These are phyloP conservation scores for Hypena proboscidalis DNA, from an alignment of 2,888 invertebrate species.

Conservation along the genomic window DNA sequence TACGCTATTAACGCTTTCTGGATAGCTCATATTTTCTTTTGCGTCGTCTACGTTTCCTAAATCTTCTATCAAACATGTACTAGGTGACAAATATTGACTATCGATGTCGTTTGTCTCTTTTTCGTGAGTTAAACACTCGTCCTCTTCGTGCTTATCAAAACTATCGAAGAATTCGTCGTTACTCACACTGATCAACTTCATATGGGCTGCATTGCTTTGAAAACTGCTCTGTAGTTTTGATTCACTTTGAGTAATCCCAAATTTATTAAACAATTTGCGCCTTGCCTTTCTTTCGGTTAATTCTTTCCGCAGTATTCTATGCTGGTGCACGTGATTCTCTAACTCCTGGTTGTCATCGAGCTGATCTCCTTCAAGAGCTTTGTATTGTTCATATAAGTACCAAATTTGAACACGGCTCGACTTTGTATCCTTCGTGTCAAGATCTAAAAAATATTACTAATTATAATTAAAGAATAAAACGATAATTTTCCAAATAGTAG, in stretches of 20 bases:
- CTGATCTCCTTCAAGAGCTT: conserved; percentile 70
- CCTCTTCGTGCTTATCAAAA: conserved; percentile 58
- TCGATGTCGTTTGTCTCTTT: conserved; percentile 39
- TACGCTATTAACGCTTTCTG: conserved; percentile 53
- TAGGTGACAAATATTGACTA: background rate
- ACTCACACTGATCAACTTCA: conserved; percentile 44
- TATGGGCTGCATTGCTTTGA: conserved; percentile 30
- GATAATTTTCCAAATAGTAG: too few species aligned
- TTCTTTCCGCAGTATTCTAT: conserved; percentile 65
- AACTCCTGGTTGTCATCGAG: conserved; percentile 65
- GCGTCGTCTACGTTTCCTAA: conserved; percentile 46
- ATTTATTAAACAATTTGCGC: conserved; percentile 60
- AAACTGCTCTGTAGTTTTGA: conserved; percentile 42
- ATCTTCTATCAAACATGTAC: conserved; percentile 42
- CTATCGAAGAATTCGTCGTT: conserved; percentile 65
- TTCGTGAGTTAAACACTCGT: conserved; percentile 44
- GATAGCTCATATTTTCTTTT: conserved; percentile 46
- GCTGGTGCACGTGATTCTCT: conserved; percentile 66
- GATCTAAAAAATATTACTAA: conserved; percentile 62
- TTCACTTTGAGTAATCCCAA: conserved; percentile 54
- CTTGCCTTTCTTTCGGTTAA: conserved; percentile 65
- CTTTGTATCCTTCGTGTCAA: conserved; percentile 60
- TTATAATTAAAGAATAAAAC: too few species aligned
- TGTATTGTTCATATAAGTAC: conserved; percentile 78
- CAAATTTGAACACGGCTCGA: conserved; percentile 73